Percentiles rank a stretch among this genome's conserved stretches.
phyloP scores from a whole-genome alignment of 2,797 vertebrate genomes.

The Pseudochirops cupreus region DNA sequence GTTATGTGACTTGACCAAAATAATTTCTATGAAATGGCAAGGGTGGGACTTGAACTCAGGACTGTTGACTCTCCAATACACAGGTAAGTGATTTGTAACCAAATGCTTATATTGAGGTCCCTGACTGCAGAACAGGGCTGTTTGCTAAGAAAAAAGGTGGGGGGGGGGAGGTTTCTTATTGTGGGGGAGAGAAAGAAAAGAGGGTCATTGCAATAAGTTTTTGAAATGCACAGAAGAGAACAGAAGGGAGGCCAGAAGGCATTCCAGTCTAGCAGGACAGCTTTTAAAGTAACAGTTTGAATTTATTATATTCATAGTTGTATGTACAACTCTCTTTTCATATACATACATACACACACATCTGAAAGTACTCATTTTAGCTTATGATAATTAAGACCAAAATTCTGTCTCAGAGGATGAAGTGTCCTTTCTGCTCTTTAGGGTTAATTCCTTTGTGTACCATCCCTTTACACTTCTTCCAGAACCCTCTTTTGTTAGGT shows the following conservation, averaged over 20 bases:
- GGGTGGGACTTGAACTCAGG: neutral
- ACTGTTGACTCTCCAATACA: neutral
- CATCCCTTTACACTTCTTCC: neutral
- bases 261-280: neutral
- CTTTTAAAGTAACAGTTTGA: neutral
- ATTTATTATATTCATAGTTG: neutral
- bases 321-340: neutral
- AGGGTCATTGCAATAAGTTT: neutral
- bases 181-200: neutral
- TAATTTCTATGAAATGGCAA: neutral
- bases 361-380: neutral
- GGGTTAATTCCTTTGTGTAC: neutral
- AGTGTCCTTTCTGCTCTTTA: neutral
- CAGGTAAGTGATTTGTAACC: neutral
- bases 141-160: neutral
- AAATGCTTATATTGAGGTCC: neutral
- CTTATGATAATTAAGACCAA: neutral
- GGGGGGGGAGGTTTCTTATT: neutral
- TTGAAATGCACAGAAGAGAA: neutral
- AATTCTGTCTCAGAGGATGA: neutral
- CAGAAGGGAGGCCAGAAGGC: neutral
- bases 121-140: neutral
- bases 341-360: neutral
- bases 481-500: neutral
- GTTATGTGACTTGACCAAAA: neutral